These are phyloP conservation scores for Drosophila nr. medialis DNA, from an alignment of 2,888 invertebrate genomes.

Conservation along the genomic window DNA sequence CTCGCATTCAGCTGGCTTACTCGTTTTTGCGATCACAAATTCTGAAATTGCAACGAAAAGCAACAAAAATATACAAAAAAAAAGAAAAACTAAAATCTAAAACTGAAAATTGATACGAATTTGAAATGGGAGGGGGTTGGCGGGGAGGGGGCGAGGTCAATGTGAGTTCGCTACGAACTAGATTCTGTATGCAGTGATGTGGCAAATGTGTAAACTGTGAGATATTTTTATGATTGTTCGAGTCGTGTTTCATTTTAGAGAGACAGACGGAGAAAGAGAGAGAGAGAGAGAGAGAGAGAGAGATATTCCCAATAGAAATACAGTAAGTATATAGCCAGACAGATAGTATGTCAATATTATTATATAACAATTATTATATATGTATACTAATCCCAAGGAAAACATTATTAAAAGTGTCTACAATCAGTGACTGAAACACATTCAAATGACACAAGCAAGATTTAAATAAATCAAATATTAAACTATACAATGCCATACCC, in stretches of 20 bases:
- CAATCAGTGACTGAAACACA: conserved; percentile 1
- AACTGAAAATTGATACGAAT: conserved; percentile 12
- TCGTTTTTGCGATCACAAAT: conserved; percentile 85
- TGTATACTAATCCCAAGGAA: not conserved
- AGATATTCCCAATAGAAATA: not conserved
- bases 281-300: not conserved
- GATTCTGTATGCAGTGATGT: conserved; percentile 40
- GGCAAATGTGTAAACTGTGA: conserved; percentile 41
- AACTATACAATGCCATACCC: not conserved
- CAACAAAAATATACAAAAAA: conserved; percentile 41
- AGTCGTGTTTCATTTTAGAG: conserved; percentile 5
- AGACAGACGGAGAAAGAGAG: not conserved
- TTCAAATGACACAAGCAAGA: not conserved
- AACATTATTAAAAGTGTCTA: not conserved
- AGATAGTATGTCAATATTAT: conserved; percentile 5
- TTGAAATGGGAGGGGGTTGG: not conserved
- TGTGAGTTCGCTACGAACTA: conserved; percentile 19
- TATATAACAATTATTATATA: not conserved
- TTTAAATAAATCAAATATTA: not conserved
- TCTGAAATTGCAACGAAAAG: conserved; percentile 83
- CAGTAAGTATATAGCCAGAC: conserved; percentile 3
- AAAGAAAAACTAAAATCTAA: not conserved
- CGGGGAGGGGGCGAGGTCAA: conserved; percentile 7
- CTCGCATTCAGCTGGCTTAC: conserved; percentile 64
- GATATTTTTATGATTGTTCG: conserved; percentile 33